These are phyloP conservation scores for Synanthedon tipuliformis DNA, from an alignment of 2,888 invertebrate genomes.

Conservation along the genomic window DNA sequence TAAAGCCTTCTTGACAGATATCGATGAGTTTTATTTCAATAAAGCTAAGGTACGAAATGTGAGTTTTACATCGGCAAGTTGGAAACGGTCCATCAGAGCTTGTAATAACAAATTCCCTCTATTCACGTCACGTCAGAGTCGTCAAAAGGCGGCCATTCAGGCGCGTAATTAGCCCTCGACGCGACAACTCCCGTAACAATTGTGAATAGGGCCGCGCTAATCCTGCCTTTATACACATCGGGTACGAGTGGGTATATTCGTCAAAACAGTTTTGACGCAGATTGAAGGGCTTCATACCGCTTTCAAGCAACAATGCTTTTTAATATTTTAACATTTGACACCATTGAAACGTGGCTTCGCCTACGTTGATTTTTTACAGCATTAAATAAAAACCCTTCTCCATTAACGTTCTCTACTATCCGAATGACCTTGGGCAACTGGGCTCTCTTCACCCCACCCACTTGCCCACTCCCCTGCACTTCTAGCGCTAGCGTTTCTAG, in stretches of 20 bases:
- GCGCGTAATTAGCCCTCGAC: slow-evolving; percentile 48
- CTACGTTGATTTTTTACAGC: no score
- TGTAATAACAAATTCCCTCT: slow-evolving; percentile 10
- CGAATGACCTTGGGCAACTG: no score
- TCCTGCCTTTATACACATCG: slow-evolving; percentile 11
- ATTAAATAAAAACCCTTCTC: no score
- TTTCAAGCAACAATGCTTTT: no score
- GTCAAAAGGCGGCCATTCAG: slow-evolving; percentile 41
- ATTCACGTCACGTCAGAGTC: slow-evolving; percentile 17
- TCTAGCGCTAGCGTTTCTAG: no score
- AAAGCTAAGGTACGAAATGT: background rate
- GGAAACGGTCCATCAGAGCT: background rate
- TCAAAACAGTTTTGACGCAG: background rate
- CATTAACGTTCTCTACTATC: no score
- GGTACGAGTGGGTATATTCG: background rate
- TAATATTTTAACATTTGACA: no score
- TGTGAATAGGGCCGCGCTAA: slow-evolving; percentile 29
- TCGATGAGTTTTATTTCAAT: background rate
- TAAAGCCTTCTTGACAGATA: background rate
- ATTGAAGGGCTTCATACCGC: background rate
- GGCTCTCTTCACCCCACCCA: no score
- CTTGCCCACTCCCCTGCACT: no score
- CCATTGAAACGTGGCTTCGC: no score
- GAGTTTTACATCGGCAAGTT: background rate
- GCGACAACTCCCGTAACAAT: slow-evolving; percentile 39